Evolutionary conservation across 2,113 vertebrate genomes (phyloP).

Genomic region (Lepus europaeus): DNA sequence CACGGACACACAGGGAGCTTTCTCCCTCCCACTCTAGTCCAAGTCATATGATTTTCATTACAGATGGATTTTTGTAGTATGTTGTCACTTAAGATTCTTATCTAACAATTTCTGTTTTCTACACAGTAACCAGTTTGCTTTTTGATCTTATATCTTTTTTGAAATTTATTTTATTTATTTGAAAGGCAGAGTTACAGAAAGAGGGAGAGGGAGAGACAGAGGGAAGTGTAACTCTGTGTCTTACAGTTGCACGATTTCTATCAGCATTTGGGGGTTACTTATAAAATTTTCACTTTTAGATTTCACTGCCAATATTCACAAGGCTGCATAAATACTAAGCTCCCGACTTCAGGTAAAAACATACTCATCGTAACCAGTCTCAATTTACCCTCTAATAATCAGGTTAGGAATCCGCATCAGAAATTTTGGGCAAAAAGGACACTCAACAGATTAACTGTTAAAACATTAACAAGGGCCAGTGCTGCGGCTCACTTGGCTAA

Average conservation of each 20-base stretch:
- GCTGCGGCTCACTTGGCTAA: too few species aligned
- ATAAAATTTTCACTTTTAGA: not conserved
- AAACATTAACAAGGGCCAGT: not conserved
- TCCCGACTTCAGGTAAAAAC: not conserved
- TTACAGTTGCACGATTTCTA: not conserved
- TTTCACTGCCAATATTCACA: not conserved
- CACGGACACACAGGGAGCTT: not conserved
- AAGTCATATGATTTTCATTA: slow-evolving; percentile 40
- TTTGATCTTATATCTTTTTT: not conserved
- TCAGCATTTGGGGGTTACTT: not conserved
- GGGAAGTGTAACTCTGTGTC: not conserved
- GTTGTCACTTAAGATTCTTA: not conserved
- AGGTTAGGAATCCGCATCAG: not conserved
- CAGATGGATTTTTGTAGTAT: not conserved
- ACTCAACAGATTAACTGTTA: not conserved
- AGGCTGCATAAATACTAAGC: not conserved
- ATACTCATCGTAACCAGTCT: not conserved
- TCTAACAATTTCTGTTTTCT: slow-evolving; percentile 7
- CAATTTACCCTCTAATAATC: not conserved
- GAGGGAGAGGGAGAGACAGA: too few species aligned
- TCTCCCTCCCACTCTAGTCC: not conserved
- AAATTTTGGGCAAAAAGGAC: not conserved
- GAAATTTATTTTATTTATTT: too few species aligned
- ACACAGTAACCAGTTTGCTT: not conserved
- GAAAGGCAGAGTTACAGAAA: too few species aligned